phyloP scores from a whole-genome alignment of 2,113 vertebrate species.

The Stigmatopora nigra region DNA sequence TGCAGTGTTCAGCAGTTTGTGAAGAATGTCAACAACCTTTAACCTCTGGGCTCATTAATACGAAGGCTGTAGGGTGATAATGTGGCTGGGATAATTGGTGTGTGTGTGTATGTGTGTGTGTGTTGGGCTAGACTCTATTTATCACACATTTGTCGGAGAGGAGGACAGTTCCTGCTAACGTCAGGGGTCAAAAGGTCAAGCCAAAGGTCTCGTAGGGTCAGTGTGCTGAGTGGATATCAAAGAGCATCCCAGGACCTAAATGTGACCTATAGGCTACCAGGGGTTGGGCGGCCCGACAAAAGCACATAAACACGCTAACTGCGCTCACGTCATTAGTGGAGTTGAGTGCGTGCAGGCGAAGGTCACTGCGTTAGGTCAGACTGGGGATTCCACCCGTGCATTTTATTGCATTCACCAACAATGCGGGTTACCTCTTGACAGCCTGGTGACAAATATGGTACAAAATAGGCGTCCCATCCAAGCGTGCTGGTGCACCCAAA shows the following conservation, averaged over 20 bases:
- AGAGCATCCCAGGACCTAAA: conserved; percentile 64
- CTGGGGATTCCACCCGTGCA: conserved; percentile 20
- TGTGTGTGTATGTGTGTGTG: conserved; percentile 25
- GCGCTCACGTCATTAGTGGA: conserved; percentile 21
- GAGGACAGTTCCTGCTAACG: conserved; percentile 41
- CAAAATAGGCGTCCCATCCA: conserved; percentile 55
- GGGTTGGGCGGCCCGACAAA: conserved; percentile 60
- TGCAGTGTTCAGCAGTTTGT: conserved; percentile 36
- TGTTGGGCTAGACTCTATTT: conserved; percentile 72
- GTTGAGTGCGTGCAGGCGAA: conserved; percentile 29
- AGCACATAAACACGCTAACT: conserved; percentile 37
- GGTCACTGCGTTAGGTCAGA: conserved; percentile 58
- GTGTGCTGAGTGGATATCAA: conserved; percentile 68
- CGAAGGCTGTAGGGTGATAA: conserved; percentile 44
- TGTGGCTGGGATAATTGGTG: conserved; percentile 42
- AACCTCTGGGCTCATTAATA: conserved; percentile 56
- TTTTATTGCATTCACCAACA: background rate
- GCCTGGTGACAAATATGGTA: conserved; percentile 59
- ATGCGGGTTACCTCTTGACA: conserved; percentile 49
- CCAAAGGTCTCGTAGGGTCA: conserved; percentile 61
- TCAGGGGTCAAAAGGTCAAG: conserved; percentile 48
- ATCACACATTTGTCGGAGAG: conserved; percentile 66
- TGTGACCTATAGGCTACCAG: conserved; percentile 64
- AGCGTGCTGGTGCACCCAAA: conserved; percentile 57
- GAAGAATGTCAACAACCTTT: conserved; percentile 59